Base-by-base conservation (phyloP, 2,113 vertebrate genomes). In the Telmatochromis sp. region DNA sequence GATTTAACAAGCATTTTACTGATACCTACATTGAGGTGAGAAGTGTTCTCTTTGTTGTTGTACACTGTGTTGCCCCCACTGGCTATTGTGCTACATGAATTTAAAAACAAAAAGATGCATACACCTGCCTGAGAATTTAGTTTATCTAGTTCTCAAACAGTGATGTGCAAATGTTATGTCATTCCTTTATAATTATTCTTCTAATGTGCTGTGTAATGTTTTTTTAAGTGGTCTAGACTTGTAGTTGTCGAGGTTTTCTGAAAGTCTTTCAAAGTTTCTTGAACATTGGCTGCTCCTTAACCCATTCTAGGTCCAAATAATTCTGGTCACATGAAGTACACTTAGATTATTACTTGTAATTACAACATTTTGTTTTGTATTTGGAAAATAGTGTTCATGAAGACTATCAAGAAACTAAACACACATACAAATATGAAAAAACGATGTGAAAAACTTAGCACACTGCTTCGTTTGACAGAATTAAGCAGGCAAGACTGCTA, bases 1-100 rank as follows among this genome's bases (percentile, higher is more conserved):
- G 97, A 12, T 99, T 97, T 93, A 97, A 98, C 82, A 94, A 96
- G 84, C 95, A 96, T 73, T 99, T 99, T 89, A 99, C 98, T 0
- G 98, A 99, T 70, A 3, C 95, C 33, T 99, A 99, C 94, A 98
- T 99, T 7, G 97, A 99, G 97, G 98, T 99, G 82, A 92, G 95
- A 45, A 81, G n/a, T 7, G 19, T 49, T 45, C 26, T 84, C 31
- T 3, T 37, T 37, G 60, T 63, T 28, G 54, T 55, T 37, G 35
- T 26, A 57, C 6, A 40, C 14, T 81, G 0, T 81, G 9, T 55
- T 73, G 21, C 21, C 68, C 13, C 13, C 21, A 7, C 14, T 45
- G 5, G 21, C n/a, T 17, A 26, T 45, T 26, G 14, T 73, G 68
- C 68, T 73, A 75, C 40, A 26, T 73, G 13, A 73, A 73, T 73